Base-by-base conservation (phyloP, 2,888 invertebrate genomes). In the Nomada fucata region DNA sequence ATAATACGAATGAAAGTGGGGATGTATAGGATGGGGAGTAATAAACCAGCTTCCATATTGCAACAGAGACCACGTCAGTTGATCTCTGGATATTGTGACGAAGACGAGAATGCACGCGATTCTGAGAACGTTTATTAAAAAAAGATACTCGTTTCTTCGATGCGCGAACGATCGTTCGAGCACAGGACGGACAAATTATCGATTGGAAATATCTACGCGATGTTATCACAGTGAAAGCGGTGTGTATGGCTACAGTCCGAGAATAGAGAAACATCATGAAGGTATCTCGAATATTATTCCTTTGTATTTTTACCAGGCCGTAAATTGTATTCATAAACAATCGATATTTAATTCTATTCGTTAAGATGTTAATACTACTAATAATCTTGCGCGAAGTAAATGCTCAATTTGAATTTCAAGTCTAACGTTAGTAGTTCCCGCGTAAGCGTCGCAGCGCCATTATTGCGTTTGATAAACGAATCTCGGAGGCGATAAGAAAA, bases 181-280 rank as follows among this genome's bases (percentile, higher is more conserved):
- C 13, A 2, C 20, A 2, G 26, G 23, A 15, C 42, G 20, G 11
- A 13, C 55, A 10, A 15, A n/a, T 69, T 76, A 26, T 55, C 70
- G 61, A 63, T 53, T 9, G n/a, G 53, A 52, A 29, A 44, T n/a
- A 20, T 93, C 93, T 23, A 93, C 94, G 93, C 94, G 89, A 93
- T 94, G 76, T 93, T 96, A 96, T 89, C 95, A 96, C 90, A 95
- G 95, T 84, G 95, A 95, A 84, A 92, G 92, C 77, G 95, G 95
- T 69, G 95, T 96, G 89, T 95, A 95, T 91, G 96, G 96, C 52
- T 95, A 95, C 94, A 95, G 95, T 92, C 94, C 95, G 84, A 92
- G 91, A 86, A 90, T 89, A 85, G 59, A 44, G 11, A 89, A 64
- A 23, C 50, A 83, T n/a, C 93, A 89, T 79, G 86, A 93, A 90